Base-by-base conservation (phyloP, 1,140 invertebrate genomes). In the Sycobia sp. region DNA sequence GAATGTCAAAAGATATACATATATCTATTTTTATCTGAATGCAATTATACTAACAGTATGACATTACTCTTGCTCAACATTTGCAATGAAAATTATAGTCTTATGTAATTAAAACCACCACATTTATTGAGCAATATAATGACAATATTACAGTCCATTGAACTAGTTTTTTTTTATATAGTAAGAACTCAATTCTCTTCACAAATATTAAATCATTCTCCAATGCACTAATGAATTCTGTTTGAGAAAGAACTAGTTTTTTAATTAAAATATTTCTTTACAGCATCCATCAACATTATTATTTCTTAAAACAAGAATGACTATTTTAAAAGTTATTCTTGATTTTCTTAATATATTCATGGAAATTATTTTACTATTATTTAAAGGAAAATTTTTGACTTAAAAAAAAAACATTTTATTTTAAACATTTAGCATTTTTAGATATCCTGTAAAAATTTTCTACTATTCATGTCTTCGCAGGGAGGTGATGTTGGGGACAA, bases 401-500 rank as follows among this genome's bases (percentile, higher is more conserved):
- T n/a, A n/a, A n/a, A n/a, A n/a, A n/a, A n/a, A n/a, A n/a, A n/a
- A n/a, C n/a, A n/a, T n/a, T n/a, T n/a, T n/a, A n/a, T n/a, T n/a
- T n/a, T n/a, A 16, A 18, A 36, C 34, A 60, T 11, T 16, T 22
- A 27, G 36, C 51, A 7, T 36, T 43, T 57, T 23, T 54, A 25
- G 57, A 65, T 46, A 58, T 56, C 57, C 67, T 71, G 61, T 67
- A 58, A 69, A 68, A 64, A 69, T 68, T 71, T 74, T 74, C 65
- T 71, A 71, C 71, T 67, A 56, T 73, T 77, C 44, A 69, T 78
- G 65, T 76, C 69, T 81, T 77, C 75, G 68, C 79, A 83, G 81
- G 83, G 81, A 76, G 84, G 83, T 79, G 86, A 84, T 74, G 83
- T 83, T 75, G 80, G 73, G 62, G 80, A 79, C 71, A 80, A 77